Percentiles rank a stretch among this genome's conserved stretches.
phyloP scores from a whole-genome alignment of 2,888 invertebrate genomes.

The Carterocephalus palaemon region DNA sequence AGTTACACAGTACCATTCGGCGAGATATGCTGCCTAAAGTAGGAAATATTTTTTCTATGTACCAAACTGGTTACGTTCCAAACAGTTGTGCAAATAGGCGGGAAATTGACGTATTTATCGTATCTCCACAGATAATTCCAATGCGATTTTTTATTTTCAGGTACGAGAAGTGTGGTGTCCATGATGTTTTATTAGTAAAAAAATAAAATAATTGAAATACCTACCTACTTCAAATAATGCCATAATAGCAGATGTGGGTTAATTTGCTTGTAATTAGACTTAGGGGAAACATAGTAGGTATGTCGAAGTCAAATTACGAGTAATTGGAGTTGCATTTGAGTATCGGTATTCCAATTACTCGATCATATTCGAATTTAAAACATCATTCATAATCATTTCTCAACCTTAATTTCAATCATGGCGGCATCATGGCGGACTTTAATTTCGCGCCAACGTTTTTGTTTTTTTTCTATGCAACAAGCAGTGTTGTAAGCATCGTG shows the following conservation, averaged over 20 bases:
- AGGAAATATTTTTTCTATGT: slow-evolving; percentile 13
- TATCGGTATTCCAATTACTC: neutral
- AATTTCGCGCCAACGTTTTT: slow-evolving; percentile 16
- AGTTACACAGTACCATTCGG: slow-evolving; percentile 17
- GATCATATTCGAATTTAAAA: slow-evolving; percentile 17
- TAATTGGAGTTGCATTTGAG: too few species aligned
- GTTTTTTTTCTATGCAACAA: slow-evolving; percentile 26
- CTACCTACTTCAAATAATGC: too few species aligned
- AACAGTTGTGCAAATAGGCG: slow-evolving; percentile 21
- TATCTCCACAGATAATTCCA: slow-evolving; percentile 7
- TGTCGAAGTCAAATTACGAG: slow-evolving; percentile 1
- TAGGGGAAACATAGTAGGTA: too few species aligned
- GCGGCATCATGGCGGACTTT: slow-evolving; percentile 16
- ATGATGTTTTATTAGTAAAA: too few species aligned
- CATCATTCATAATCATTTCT: slow-evolving; percentile 15
- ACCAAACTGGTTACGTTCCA: slow-evolving; percentile 21
- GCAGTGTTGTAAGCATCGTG: slow-evolving; percentile 24
- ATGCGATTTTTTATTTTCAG: too few species aligned
- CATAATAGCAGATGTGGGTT: too few species aligned
- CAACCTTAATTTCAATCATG: slow-evolving; percentile 11
- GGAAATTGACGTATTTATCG: slow-evolving; percentile 6
- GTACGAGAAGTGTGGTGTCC: too few species aligned
- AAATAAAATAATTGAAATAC: too few species aligned
- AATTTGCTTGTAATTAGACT: too few species aligned
- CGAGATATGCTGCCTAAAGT: slow-evolving; percentile 8